phyloP scores from a whole-genome alignment of 2,888 invertebrate genomes.

The Seira ritae region DNA sequence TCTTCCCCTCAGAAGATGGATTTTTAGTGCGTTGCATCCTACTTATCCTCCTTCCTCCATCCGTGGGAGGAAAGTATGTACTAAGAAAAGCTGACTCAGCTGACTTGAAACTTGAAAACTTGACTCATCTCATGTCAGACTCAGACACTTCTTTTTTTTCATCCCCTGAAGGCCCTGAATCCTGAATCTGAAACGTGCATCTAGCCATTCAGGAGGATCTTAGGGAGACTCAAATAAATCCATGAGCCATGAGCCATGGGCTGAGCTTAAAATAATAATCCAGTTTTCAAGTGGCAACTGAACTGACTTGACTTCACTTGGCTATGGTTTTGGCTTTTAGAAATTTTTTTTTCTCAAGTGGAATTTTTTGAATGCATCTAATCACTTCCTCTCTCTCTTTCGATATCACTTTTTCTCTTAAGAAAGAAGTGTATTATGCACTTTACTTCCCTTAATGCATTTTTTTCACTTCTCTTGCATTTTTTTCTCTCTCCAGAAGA shows the following conservation, averaged over 20 bases:
- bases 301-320: too few relatives aligned
- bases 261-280: constrained; percentile 19
- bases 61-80: background rate
- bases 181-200: too few relatives aligned
- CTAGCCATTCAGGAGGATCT: too few relatives aligned
- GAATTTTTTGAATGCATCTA: background rate
- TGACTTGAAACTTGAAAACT: constrained; percentile 13
- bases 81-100: constrained; percentile 5
- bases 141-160: constrained; percentile 19
- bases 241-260: too few relatives aligned
- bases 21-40: background rate
- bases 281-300: constrained; percentile 10
- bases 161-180: background rate
- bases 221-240: too few relatives aligned
- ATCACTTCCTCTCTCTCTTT: constrained; percentile 22
- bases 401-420: constrained; percentile 1
- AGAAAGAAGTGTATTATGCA: background rate
- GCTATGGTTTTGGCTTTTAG: too few relatives aligned
- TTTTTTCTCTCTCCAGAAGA: background rate
- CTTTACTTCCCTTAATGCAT: constrained; percentile 6
- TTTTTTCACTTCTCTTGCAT: background rate
- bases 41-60: background rate
- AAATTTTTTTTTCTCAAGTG: too few relatives aligned
- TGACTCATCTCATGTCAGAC: too few relatives aligned
- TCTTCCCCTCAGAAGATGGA: constrained; percentile 13